Base-by-base conservation (phyloP, 2,888 invertebrate species). In the Hypercompe scribonia region DNA sequence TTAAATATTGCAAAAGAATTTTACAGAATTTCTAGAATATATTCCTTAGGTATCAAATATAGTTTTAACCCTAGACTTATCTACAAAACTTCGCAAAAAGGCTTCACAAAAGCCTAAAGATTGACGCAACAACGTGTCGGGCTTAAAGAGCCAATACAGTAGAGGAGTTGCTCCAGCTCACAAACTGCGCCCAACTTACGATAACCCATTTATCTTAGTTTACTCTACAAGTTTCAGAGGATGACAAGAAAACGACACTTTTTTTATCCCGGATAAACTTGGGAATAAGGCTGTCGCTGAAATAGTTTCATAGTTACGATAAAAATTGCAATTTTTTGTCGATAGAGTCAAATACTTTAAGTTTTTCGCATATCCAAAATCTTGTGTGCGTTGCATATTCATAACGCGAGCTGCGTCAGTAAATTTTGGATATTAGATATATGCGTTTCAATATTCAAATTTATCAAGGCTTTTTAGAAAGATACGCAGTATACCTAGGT, bases 121-220 rank as follows among this genome's bases (percentile, higher is more conserved):
- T 69, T 66, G 65, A 34, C 54, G 24, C 65, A 68, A 71, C 74
- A 71, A 64, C 42, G 69, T 73, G 73, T 73, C 42, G 54, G 73
- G 33, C 69, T 75, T 66, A 74, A 61, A 72, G 65, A 69, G 66
- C 71, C 68, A 54, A 72, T 75, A 69, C 69, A 66, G 33, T 54
- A 31, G 58, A 68, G 39, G 21, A 61, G 42, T 13, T 64, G 68
- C 39, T 68, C 42, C 36, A 69, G 65, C 72, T 68, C 66, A 67
- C 75, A 67, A 75, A 75, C 72, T 66, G 39, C 46, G 68, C 31
- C 42, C 54, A 73, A 80, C 75, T 77, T 61, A 61, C 72, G 74
- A 80, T 80, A 75, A 75, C 80, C 76, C 76, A 83, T 83, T 75
- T 69, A 82, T 83, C 84, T 76, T 77, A 66, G 77, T 78, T 82